phyloP scores from a whole-genome alignment of 1,140 invertebrate genomes.

The Popillia japonica region DNA sequence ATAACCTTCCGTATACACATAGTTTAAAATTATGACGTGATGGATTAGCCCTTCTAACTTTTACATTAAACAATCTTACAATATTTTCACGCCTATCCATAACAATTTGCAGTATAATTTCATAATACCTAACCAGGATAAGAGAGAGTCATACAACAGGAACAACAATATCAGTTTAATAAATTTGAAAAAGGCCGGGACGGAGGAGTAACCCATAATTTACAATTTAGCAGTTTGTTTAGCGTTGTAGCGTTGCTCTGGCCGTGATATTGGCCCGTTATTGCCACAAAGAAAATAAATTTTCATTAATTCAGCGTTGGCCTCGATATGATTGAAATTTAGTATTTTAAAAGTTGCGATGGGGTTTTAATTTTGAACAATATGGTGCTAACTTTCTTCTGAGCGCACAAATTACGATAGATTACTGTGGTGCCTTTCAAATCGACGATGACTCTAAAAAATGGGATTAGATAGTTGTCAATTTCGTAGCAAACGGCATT shows the following conservation, averaged over 20 bases:
- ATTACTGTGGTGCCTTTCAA: neutral
- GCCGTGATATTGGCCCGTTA: neutral
- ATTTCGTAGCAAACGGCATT: too few relatives aligned
- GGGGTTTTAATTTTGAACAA: neutral
- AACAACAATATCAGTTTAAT: constrained; percentile 4
- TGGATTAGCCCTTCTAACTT: too few relatives aligned
- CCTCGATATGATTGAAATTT: constrained; percentile 15
- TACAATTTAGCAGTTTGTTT: constrained; percentile 15
- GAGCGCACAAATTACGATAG: neutral
- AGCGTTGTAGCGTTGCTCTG: neutral
- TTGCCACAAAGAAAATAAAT: constrained; percentile 10
- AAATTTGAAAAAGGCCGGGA: neutral
- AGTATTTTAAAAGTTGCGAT: neutral
- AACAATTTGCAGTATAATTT: too few relatives aligned
- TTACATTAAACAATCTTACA: too few relatives aligned
- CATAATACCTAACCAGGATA: too few relatives aligned
- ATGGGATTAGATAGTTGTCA: neutral
- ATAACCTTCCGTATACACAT: too few relatives aligned
- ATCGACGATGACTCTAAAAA: neutral
- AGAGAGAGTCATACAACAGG: neutral
- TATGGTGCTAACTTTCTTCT: neutral
- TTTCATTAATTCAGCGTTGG: neutral
- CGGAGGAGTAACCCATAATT: neutral
- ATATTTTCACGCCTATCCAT: too few relatives aligned
- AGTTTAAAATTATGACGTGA: too few relatives aligned